Conservation (phyloP, 2,888 invertebrate species). For the Rhopalosiphum nymphaeae region DNA sequence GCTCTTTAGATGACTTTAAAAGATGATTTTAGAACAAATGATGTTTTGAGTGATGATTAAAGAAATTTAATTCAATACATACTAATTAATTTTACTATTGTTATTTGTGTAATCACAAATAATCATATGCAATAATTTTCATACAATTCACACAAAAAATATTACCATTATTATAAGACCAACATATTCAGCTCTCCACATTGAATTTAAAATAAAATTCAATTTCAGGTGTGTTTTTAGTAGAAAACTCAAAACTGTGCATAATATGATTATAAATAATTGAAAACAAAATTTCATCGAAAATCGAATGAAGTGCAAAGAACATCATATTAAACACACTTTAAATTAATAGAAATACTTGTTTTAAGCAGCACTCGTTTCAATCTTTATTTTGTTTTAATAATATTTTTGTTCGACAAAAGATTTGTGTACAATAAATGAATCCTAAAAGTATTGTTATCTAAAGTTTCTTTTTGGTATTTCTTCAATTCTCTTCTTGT, state of each 20-base stretch:
- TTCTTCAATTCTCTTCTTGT: not conserved
- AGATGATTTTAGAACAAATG: not conserved
- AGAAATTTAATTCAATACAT: not conserved
- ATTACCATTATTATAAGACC: not conserved
- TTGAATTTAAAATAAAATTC: not conserved
- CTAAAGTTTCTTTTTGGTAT: not conserved
- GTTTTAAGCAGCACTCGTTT: not conserved
- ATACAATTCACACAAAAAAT: not conserved
- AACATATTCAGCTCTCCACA: not conserved
- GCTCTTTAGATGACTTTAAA: not conserved
- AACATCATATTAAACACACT: not conserved
- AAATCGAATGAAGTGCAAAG: not conserved
- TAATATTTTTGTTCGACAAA: not conserved
- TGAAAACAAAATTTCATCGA: not conserved
- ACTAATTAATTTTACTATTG: not conserved
- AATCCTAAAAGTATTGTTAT: not conserved
- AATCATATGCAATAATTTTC: not conserved
- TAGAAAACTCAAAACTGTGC: not conserved
- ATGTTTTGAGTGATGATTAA: not conserved
- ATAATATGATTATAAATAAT: not conserved
- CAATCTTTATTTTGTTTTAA: slow-evolving; percentile 1
- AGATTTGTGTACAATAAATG: slow-evolving; percentile 6
- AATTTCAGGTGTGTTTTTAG: not conserved
- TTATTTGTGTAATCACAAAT: not conserved
- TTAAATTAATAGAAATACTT: not conserved